Evolutionary conservation across 1,140 invertebrate genomes (phyloP).

Genomic region (Nasonia giraulti): DNA sequence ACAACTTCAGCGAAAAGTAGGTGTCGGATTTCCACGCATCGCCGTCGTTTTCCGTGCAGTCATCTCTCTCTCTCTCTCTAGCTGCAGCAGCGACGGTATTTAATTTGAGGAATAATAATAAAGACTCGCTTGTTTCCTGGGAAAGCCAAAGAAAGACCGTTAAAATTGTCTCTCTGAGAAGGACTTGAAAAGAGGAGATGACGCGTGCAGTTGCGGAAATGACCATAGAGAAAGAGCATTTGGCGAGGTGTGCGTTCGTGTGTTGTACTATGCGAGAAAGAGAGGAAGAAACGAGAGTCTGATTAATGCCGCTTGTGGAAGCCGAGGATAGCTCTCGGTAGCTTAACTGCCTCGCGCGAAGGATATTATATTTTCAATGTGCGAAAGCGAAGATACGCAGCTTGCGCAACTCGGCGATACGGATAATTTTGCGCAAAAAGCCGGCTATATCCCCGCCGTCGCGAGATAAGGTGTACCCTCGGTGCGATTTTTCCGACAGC

Average conservation of each 20-base stretch:
- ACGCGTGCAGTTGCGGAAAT: background rate
- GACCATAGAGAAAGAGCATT: background rate
- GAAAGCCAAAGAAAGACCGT: slow-evolving; percentile 30
- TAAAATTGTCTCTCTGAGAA: slow-evolving; percentile 18
- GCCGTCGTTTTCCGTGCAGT: background rate
- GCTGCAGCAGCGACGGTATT: background rate
- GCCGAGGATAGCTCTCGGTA: background rate
- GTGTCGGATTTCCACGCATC: background rate
- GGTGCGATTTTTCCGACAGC: background rate
- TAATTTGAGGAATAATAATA: slow-evolving; percentile 27
- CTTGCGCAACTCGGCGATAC: background rate
- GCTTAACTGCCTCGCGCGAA: too few relatives aligned
- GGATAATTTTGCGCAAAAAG: background rate
- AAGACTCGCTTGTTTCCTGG: background rate
- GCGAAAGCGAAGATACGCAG: too few relatives aligned
- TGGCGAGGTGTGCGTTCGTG: too few relatives aligned
- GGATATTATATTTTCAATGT: too few relatives aligned
- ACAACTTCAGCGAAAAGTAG: background rate
- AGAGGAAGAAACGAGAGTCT: background rate
- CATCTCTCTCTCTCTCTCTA: background rate
- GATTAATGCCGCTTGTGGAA: background rate
- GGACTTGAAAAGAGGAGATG: background rate
- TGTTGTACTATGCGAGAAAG: too few relatives aligned
- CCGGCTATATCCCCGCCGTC: background rate
- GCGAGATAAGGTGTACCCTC: background rate